Conservation (phyloP, 2,888 invertebrate species). For the Acleris emargana region DNA sequence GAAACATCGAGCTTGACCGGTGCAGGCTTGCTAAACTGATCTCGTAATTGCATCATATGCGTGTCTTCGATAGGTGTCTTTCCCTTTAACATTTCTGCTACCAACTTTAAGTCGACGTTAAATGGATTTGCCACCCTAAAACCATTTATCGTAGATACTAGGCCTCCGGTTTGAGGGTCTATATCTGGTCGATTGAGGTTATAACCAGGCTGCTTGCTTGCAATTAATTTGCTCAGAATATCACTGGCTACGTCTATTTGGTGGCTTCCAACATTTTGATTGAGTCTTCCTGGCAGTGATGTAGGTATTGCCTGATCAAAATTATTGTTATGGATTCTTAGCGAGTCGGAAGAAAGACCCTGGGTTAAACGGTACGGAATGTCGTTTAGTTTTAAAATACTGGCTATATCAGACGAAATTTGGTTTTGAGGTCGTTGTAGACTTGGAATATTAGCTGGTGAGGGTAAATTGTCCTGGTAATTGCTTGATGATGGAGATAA, state of each 20-base stretch:
- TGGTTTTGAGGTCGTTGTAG: slow-evolving; percentile 57
- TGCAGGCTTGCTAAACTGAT: slow-evolving; percentile 60
- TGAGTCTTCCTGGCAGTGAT: slow-evolving; percentile 65
- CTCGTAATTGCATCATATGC: slow-evolving; percentile 60
- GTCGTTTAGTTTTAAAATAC: slow-evolving; percentile 70
- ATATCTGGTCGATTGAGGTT: slow-evolving; percentile 63
- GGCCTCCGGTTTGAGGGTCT: slow-evolving; percentile 55
- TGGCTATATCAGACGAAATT: slow-evolving; percentile 56
- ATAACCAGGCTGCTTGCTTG: slow-evolving; percentile 58
- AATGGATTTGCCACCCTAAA: slow-evolving; percentile 80
- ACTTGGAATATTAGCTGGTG: slow-evolving; percentile 54
- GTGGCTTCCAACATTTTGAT: slow-evolving; percentile 76
- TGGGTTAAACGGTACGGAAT: slow-evolving; percentile 70
- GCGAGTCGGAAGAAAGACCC: slow-evolving; percentile 55
- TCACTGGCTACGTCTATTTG: slow-evolving; percentile 70
- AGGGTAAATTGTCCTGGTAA: slow-evolving; percentile 60
- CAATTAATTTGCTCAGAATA: slow-evolving; percentile 64
- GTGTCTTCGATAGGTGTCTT: slow-evolving; percentile 66
- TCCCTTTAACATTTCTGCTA: slow-evolving; percentile 77
- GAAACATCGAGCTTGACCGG: slow-evolving; percentile 68
- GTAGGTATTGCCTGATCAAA: slow-evolving; percentile 68
- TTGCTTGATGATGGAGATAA: slow-evolving; percentile 52
- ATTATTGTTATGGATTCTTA: slow-evolving; percentile 60
- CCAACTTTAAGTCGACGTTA: slow-evolving; percentile 76
- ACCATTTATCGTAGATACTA: slow-evolving; percentile 74